Conservation (phyloP, 2,888 invertebrate genomes). For the Blera fallax region DNA sequence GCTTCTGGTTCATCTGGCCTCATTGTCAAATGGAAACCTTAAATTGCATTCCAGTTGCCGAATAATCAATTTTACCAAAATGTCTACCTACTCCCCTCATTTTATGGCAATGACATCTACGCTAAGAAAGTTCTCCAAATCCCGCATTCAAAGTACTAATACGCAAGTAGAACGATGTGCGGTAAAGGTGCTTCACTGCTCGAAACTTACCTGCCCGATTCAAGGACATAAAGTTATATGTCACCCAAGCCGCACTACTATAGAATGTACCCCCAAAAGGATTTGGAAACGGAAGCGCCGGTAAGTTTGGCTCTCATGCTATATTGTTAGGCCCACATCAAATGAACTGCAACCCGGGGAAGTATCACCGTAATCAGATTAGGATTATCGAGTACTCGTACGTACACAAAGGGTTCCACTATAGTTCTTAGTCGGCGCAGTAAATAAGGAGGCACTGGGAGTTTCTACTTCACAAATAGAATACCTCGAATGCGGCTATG, state of each 20-base stretch:
- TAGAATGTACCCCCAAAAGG: background rate
- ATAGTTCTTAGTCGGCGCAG: background rate
- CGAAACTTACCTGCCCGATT: background rate
- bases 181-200: background rate
- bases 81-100: background rate
- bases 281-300: background rate
- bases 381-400: slow-evolving; percentile 66
- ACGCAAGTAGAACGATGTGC: background rate
- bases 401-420: slow-evolving; percentile 32
- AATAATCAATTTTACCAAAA: slow-evolving; percentile 24
- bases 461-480: background rate
- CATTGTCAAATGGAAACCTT: slow-evolving; percentile 34
- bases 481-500: background rate
- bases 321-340: slow-evolving; percentile 27
- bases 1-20: background rate
- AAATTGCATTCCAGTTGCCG: slow-evolving; percentile 20
- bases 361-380: slow-evolving; percentile 63
- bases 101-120: background rate
- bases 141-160: background rate
- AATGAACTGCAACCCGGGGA: slow-evolving; percentile 60
- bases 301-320: background rate
- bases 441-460: slow-evolving; percentile 28
- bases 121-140: slow-evolving; percentile 4
- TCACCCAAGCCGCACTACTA: slow-evolving; percentile 11
- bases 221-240: slow-evolving; percentile 9